These are phyloP conservation scores for Cheilosia urbana DNA, from an alignment of 2,888 invertebrate genomes.

Conservation along the genomic window DNA sequence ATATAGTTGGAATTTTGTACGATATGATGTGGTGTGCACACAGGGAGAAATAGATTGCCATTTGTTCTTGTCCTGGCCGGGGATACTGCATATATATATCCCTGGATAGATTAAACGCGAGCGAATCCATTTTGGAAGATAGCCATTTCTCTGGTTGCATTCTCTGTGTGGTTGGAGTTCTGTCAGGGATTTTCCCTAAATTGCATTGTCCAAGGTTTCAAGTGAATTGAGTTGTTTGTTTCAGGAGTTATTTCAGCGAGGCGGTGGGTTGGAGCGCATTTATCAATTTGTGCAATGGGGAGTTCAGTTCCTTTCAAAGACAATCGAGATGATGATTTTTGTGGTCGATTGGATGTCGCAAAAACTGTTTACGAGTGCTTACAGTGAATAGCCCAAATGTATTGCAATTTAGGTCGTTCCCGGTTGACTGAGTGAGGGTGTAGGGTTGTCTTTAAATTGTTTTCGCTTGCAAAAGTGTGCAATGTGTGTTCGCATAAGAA, in stretches of 20 bases:
- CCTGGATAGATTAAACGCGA: constrained; percentile 26
- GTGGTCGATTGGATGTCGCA: no score
- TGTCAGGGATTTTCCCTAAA: constrained; percentile 51
- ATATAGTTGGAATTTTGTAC: not conserved
- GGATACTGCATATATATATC: not conserved
- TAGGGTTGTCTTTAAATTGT: no score
- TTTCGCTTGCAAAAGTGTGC: no score
- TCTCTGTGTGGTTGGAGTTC: constrained; percentile 10
- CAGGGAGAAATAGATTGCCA: constrained; percentile 40
- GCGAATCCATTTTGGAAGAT: constrained; percentile 36
- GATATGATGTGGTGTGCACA: not conserved
- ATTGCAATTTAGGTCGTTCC: no score
- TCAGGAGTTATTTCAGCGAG: not conserved
- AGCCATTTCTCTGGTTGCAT: constrained; percentile 46
- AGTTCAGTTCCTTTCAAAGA: not conserved
- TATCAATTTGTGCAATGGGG: not conserved
- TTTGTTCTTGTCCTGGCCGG: constrained; percentile 38
- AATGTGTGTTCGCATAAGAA: no score
- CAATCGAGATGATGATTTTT: not conserved
- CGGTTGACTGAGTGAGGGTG: no score
- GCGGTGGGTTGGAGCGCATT: not conserved
- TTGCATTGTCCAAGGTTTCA: constrained; percentile 55
- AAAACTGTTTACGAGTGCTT: no score
- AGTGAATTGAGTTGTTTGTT: constrained; percentile 54
- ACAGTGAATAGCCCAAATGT: no score